Conservation (phyloP, 2,888 invertebrate genomes). For the Agrotis exclamationis region DNA sequence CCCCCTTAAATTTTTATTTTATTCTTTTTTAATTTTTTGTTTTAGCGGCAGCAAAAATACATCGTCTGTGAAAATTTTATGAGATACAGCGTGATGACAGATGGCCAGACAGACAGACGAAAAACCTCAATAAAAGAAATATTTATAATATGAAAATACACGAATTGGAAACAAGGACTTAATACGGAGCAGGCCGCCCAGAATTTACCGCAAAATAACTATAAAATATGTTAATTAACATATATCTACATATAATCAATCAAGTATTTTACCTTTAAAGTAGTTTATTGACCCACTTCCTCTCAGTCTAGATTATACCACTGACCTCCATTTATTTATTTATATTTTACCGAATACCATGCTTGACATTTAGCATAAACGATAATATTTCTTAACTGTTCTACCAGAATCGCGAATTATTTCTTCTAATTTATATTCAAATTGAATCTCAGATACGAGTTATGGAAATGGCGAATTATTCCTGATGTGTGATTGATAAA, state of each 20-base stretch:
- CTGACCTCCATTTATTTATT: constrained; percentile 26
- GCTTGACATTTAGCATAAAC: constrained; percentile 32
- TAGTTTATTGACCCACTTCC: constrained; percentile 40
- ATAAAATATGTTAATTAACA: constrained; percentile 19
- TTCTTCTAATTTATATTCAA: constrained; percentile 56
- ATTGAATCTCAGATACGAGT: constrained; percentile 34
- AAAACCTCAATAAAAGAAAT: too few species aligned
- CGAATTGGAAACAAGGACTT: neutral
- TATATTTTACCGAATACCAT: constrained; percentile 22
- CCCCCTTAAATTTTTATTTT: too few species aligned
- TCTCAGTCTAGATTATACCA: constrained; percentile 14
- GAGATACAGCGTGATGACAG: too few species aligned
- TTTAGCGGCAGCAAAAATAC: too few species aligned
- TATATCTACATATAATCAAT: constrained; percentile 11
- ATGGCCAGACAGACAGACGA: too few species aligned
- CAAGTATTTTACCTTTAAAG: constrained; percentile 3
- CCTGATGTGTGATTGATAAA: constrained; percentile 52
- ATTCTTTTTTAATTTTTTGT: too few species aligned
- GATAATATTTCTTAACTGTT: constrained; percentile 36
- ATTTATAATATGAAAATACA: too few species aligned
- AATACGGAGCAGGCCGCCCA: neutral
- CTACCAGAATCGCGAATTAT: constrained; percentile 44
- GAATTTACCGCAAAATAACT: neutral
- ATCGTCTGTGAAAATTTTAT: too few species aligned
- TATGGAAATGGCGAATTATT: constrained; percentile 57